phyloP scores from a whole-genome alignment of 1,140 invertebrate species.

The Sinella curviseta region DNA sequence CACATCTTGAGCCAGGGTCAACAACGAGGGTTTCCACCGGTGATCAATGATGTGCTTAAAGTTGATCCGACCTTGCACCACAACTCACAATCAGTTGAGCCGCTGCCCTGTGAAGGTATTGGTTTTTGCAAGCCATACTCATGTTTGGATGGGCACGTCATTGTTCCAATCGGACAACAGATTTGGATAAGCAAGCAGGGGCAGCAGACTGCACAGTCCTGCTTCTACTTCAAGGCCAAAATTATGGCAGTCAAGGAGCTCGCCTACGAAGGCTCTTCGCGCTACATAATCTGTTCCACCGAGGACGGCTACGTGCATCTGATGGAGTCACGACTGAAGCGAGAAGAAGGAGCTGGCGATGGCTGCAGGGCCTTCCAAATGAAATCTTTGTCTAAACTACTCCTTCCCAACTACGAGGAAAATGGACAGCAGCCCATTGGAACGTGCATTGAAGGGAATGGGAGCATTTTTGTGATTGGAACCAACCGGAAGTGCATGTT shows the following conservation, averaged over 20 bases:
- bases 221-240: background rate
- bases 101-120: background rate
- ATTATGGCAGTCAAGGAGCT: background rate
- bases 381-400: background rate
- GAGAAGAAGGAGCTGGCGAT: too few species aligned
- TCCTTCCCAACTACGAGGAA: background rate
- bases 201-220: background rate
- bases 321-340: background rate
- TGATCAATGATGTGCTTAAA: background rate
- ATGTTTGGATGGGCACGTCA: background rate
- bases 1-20: background rate
- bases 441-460: background rate
- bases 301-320: background rate
- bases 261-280: background rate
- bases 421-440: background rate
- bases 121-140: conserved; percentile 3
- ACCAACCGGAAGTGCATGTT: background rate
- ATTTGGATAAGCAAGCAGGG: background rate
- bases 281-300: background rate
- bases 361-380: background rate
- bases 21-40: background rate
- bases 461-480: background rate
- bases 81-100: background rate
- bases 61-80: background rate
- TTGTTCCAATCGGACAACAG: background rate